A percentile compares a stretch with the other conserved stretches of the same genome.
Evolutionary conservation across 2,797 vertebrate genomes (phyloP).

Genomic region (Acrocephalus scirpaceus): DNA sequence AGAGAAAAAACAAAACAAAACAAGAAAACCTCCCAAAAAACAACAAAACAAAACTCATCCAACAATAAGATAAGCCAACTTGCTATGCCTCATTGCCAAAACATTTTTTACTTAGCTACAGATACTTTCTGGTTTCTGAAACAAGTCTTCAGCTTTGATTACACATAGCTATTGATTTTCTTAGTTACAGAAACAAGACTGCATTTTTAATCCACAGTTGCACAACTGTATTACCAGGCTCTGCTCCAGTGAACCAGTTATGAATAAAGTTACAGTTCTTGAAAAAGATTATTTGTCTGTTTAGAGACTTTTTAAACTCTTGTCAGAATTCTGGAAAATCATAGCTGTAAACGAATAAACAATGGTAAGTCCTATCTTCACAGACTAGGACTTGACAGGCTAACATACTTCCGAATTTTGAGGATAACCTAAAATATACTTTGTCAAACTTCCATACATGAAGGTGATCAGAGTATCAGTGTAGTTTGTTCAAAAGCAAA

Average conservation of each 20-base stretch:
- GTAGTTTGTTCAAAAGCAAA: not conserved
- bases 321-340: slow-evolving; percentile 17
- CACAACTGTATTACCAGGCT: slow-evolving; percentile 43
- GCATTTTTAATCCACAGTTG: slow-evolving; percentile 35
- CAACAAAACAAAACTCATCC: not conserved
- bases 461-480: not conserved
- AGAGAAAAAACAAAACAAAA: not conserved
- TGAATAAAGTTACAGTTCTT: slow-evolving; percentile 35
- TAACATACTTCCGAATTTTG: not conserved
- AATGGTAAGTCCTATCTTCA: not conserved
- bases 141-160: slow-evolving; percentile 40
- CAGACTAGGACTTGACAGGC: not conserved
- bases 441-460: not conserved
- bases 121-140: slow-evolving; percentile 63
- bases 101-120: slow-evolving; percentile 55
- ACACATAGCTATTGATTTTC: slow-evolving; percentile 44
- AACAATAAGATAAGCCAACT: slow-evolving; percentile 62
- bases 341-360: not conserved
- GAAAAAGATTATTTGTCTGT: not conserved
- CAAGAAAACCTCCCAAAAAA: not conserved
- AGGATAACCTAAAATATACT: not conserved
- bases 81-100: slow-evolving; percentile 46
- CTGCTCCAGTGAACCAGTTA: slow-evolving; percentile 31
- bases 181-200: slow-evolving; percentile 14
- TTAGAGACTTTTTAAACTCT: not conserved